Evolutionary conservation across 2,797 vertebrate species (phyloP).

Genomic region (Tamandua tetradactyla): DNA sequence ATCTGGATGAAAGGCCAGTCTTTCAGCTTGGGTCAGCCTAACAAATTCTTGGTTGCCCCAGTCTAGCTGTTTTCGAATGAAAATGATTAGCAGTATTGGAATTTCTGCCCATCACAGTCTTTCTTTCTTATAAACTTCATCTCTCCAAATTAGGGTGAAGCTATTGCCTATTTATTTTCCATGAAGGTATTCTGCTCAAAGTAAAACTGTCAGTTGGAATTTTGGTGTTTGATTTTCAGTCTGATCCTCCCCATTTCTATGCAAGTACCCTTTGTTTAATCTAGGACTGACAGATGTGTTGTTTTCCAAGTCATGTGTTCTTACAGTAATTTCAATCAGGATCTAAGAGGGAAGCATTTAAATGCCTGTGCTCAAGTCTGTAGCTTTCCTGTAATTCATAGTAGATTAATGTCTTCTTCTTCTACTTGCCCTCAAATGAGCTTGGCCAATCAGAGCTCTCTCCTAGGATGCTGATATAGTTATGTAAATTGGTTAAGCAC

Average conservation of each 20-base stretch:
- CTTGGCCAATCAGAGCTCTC: background rate
- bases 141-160: background rate
- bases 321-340: background rate
- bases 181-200: conserved; percentile 31
- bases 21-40: conserved; percentile 31
- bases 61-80: background rate
- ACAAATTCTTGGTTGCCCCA: background rate
- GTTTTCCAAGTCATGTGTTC: background rate
- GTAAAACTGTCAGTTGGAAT: background rate
- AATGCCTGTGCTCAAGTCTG: background rate
- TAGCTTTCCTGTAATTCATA: background rate
- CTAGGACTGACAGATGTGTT: background rate
- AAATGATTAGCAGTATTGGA: conserved; percentile 4
- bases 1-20: background rate
- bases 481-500: background rate
- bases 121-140: background rate
- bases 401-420: background rate
- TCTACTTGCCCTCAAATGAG: background rate
- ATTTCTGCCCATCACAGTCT: background rate
- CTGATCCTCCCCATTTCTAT: background rate
- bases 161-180: conserved; percentile 22
- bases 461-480: background rate
- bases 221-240: background rate
- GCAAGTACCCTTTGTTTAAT: background rate
- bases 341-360: background rate